These are phyloP conservation scores for Monopterus albus DNA, from an alignment of 2,113 vertebrate genomes.

Conservation along the genomic window DNA sequence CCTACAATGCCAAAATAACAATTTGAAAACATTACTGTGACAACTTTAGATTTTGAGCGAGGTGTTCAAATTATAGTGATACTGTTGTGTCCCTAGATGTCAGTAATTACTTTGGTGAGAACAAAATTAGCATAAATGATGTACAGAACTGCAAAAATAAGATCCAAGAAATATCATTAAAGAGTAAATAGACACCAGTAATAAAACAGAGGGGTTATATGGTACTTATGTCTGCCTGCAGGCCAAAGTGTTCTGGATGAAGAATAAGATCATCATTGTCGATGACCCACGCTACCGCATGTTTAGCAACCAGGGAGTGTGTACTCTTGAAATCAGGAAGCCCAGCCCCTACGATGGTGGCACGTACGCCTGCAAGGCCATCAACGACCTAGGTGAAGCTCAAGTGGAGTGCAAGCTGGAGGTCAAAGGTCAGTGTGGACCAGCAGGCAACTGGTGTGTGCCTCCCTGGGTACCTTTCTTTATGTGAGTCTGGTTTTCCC, in stretches of 20 bases:
- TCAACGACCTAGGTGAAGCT: slow-evolving; percentile 92
- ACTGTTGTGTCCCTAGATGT: too few species aligned
- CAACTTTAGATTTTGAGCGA: too few species aligned
- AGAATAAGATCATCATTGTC: slow-evolving; percentile 92
- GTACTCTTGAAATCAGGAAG: slow-evolving; percentile 96
- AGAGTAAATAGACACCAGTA: background rate
- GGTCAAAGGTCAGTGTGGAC: slow-evolving; percentile 91
- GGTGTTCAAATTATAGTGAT: too few species aligned
- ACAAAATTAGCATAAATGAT: too few species aligned
- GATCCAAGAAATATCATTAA: background rate
- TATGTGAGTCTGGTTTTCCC: slow-evolving; percentile 46
- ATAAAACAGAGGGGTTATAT: background rate
- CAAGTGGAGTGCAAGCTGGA: slow-evolving; percentile 97
- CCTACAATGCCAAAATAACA: background rate
- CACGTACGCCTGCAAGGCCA: slow-evolving; percentile 90
- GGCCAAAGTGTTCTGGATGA: slow-evolving; percentile 98
- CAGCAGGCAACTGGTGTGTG: background rate
- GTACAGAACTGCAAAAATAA: too few species aligned
- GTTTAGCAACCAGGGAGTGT: slow-evolving; percentile 98
- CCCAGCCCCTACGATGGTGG: slow-evolving; percentile 96
- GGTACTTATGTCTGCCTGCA: slow-evolving; percentile 60
- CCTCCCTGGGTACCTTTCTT: background rate
- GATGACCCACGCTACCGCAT: slow-evolving; percentile 95
- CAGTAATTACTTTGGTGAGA: too few species aligned
- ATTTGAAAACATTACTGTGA: too few species aligned